phyloP scores from a whole-genome alignment of 2,797 vertebrate genomes.

The Buphagus erythrorhynchus region DNA sequence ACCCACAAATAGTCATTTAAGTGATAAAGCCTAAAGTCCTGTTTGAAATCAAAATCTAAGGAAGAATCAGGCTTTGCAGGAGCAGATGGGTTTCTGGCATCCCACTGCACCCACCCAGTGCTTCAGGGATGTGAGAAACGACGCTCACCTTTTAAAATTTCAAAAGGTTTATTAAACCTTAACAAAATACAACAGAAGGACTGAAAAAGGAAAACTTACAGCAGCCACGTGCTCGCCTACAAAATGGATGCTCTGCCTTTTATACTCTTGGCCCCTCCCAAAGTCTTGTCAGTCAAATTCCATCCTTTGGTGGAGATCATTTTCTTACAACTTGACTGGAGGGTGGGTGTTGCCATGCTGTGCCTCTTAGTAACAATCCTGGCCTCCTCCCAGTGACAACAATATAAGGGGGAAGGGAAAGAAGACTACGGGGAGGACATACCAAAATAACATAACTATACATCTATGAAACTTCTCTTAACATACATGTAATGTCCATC shows the following conservation, averaged over 20 bases:
- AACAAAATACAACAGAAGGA: neutral
- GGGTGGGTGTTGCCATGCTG: neutral
- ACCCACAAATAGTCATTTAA: neutral
- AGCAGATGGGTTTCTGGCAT: conserved; percentile 1
- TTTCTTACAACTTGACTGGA: neutral
- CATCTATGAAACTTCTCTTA: neutral
- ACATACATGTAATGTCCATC: neutral
- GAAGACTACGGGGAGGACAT: neutral
- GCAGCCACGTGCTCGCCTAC: neutral
- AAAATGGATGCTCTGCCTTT: neutral
- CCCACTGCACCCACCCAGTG: neutral
- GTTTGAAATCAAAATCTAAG: neutral
- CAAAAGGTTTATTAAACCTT: neutral
- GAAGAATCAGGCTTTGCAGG: neutral
- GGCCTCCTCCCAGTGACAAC: neutral
- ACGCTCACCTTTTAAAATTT: neutral
- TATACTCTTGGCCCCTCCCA: neutral
- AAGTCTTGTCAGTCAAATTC: neutral
- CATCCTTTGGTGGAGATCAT: neutral
- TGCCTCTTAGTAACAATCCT: neutral
- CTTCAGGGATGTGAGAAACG: neutral
- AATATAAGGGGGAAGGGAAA: neutral
- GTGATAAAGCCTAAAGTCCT: neutral
- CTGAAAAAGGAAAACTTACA: neutral
- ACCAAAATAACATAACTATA: neutral